Percentiles rank a stretch among this genome's conserved stretches.
phyloP scores from a whole-genome alignment of 2,888 invertebrate species.

The Pinctada fucata region DNA sequence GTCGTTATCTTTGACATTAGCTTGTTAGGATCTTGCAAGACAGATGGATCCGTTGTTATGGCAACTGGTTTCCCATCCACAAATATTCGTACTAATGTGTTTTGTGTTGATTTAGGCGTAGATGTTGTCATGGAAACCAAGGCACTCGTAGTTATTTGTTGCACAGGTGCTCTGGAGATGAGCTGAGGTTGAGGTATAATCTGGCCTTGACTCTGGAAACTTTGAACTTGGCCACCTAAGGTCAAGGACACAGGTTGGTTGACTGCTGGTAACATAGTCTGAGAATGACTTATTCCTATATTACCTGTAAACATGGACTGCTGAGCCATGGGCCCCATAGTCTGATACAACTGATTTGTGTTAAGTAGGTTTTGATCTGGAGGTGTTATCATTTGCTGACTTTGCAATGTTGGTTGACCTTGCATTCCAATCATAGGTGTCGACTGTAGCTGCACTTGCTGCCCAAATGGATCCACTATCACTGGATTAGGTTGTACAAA shows the following conservation, averaged over 20 bases:
- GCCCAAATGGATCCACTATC: not conserved
- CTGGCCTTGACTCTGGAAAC: not conserved
- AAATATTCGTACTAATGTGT: slow-evolving; percentile 40
- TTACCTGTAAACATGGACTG: not conserved
- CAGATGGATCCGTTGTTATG: slow-evolving; percentile 41
- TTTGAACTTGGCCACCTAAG: not conserved
- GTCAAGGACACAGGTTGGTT: not conserved
- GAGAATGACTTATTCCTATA: not conserved
- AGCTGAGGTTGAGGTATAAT: not conserved
- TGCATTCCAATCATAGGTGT: not conserved
- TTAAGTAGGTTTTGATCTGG: not conserved
- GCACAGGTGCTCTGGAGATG: not conserved
- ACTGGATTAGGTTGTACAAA: not conserved
- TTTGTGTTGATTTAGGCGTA: not conserved
- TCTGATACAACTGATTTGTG: not conserved
- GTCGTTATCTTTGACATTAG: slow-evolving; percentile 29
- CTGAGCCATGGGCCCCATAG: not conserved
- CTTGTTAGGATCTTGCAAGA: slow-evolving; percentile 31
- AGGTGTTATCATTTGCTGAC: not conserved
- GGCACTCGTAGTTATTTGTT: not conserved
- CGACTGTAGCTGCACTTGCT: not conserved
- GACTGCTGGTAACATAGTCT: not conserved
- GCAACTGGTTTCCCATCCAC: slow-evolving; percentile 44
- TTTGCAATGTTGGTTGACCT: not conserved
- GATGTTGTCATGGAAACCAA: not conserved